Conservation (phyloP, 2,113 vertebrate genomes). For the crab-eating macaque (Macaca fascicularis) region T2T-MFA8v1.1 NC_088378.1:8336501-8337000, state of each 20-base stretch:
- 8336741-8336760: background rate
- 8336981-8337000: background rate
- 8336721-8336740: background rate
- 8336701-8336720: background rate
- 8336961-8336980: background rate
- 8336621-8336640: background rate
- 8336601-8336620: background rate
- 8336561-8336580: background rate
- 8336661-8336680: background rate
- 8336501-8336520: background rate
- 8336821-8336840: background rate
- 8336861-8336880: background rate
- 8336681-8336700: background rate
- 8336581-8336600: background rate
- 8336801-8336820: background rate
- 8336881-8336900: background rate
- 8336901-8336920: background rate
- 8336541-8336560: background rate
- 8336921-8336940: background rate
- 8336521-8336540: background rate
- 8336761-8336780: background rate
- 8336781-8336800: background rate
- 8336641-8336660: background rate
- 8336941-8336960: background rate
- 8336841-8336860: background rate